Conservation (phyloP, 2,888 invertebrate genomes). For the Laspeyria flexula region DNA sequence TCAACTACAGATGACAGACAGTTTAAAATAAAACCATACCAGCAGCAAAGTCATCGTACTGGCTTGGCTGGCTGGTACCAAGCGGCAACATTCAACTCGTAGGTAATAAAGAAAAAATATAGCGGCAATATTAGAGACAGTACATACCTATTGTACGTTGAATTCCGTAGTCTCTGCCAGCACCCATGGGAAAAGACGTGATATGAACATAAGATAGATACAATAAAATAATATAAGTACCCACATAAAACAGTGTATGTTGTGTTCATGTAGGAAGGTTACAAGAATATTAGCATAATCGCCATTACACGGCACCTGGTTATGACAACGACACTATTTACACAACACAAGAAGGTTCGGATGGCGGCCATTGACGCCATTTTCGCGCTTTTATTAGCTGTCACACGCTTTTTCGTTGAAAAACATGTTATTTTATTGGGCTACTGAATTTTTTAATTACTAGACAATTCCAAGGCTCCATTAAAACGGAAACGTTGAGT, state of each 20-base stretch:
- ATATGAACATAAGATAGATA: background rate
- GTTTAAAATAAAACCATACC: background rate
- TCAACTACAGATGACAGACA: background rate
- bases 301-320: conserved; percentile 26
- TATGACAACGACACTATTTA: conserved; percentile 15
- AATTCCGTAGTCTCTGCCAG: background rate
- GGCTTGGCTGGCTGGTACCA: background rate
- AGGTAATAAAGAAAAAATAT: background rate
- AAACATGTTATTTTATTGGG: background rate
- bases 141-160: background rate
- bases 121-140: background rate
- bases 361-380: conserved; percentile 7
- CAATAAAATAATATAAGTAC: background rate
- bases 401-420: background rate
- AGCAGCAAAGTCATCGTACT: background rate
- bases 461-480: conserved; percentile 5
- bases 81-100: background rate
- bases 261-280: conserved; percentile 12
- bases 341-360: background rate
- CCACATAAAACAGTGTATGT: conserved; percentile 1
- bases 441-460: conserved; percentile 1
- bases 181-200: background rate
- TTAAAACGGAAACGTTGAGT: background rate
- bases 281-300: conserved; percentile 28
- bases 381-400: conserved; percentile 3